phyloP scores from a whole-genome alignment of 2,888 invertebrate genomes.

The Temnothorax rugatulus region DNA sequence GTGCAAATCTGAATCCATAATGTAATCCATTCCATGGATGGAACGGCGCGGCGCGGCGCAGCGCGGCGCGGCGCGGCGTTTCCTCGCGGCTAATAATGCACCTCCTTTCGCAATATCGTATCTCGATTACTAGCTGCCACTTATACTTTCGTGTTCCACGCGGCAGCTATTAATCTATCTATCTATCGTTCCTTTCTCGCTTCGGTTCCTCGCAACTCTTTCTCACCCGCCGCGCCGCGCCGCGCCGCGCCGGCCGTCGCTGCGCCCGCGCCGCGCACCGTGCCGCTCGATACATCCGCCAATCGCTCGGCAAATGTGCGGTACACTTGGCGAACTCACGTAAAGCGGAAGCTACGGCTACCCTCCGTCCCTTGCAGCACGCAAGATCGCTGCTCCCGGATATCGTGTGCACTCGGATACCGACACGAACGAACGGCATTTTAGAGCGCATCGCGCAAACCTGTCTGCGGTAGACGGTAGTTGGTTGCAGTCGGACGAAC shows the following conservation, averaged over 20 bases:
- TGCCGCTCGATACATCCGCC: background rate
- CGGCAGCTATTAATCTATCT: background rate
- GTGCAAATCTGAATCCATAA: constrained; percentile 50
- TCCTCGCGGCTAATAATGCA: constrained; percentile 12
- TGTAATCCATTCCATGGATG: constrained; percentile 23
- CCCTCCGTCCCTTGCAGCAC: background rate
- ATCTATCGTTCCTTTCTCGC: background rate
- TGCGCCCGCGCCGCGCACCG: too few species aligned
- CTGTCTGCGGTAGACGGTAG: constrained; percentile 6
- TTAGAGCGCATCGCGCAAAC: constrained; percentile 30
- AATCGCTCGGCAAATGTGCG: constrained; percentile 6
- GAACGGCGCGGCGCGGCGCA: background rate
- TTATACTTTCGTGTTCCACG: constrained; percentile 4
- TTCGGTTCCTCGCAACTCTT: background rate
- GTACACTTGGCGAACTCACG: background rate
- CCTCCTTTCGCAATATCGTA: constrained; percentile 11
- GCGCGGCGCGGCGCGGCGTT: background rate
- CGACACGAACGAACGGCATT: constrained; percentile 48
- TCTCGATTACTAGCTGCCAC: background rate
- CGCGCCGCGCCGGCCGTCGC: too few species aligned
- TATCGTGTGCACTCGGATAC: constrained; percentile 43
- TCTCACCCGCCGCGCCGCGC: background rate
- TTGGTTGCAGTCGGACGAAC: background rate
- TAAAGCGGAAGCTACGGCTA: constrained; percentile 31
- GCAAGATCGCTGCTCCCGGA: constrained; percentile 33